Evolutionary conservation across 1,140 invertebrate species (phyloP).

Genomic region (Onthophagus taurus): DNA sequence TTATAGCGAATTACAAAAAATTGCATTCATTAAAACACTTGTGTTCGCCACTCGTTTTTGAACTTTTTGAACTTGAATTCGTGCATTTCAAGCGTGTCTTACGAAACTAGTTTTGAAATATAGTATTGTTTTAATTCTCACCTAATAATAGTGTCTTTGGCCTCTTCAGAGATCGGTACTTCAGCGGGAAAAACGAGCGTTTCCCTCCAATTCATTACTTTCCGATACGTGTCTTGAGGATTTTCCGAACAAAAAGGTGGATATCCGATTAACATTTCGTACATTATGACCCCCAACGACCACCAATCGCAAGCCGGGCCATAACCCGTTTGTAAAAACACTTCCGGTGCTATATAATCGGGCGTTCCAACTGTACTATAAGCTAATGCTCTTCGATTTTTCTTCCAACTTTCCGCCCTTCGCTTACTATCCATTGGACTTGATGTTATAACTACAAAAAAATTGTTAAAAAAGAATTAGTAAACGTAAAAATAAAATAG

Average conservation of each 20-base stretch:
- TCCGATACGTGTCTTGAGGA: slow-evolving; percentile 97
- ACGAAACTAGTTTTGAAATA: too few relatives aligned
- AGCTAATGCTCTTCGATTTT: slow-evolving; percentile 85
- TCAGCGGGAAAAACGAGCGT: slow-evolving; percentile 97
- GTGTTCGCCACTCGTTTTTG: too few relatives aligned
- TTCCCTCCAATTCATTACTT: slow-evolving; percentile 99
- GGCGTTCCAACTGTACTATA: slow-evolving; percentile 98
- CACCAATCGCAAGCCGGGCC: slow-evolving; percentile 97
- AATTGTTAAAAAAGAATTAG: slow-evolving; percentile 11
- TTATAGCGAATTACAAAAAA: too few relatives aligned
- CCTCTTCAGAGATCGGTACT: slow-evolving; percentile 95
- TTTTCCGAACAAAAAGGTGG: slow-evolving; percentile 99
- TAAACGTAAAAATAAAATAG: too few relatives aligned
- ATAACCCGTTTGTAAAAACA: slow-evolving; percentile 96
- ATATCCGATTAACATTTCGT: slow-evolving; percentile 99
- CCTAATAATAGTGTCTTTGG: slow-evolving; percentile 69
- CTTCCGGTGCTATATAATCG: slow-evolving; percentile 98
- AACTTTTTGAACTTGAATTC: too few relatives aligned
- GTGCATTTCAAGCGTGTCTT: too few relatives aligned
- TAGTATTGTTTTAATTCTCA: too few relatives aligned
- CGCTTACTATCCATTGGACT: slow-evolving; percentile 94
- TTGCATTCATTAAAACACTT: too few relatives aligned
- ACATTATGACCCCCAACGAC: slow-evolving; percentile 99
- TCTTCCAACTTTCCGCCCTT: slow-evolving; percentile 96
- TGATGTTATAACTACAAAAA: slow-evolving; percentile 45